Evolutionary conservation across 1,140 invertebrate genomes (phyloP).

Genomic region (Limonius californicus): DNA sequence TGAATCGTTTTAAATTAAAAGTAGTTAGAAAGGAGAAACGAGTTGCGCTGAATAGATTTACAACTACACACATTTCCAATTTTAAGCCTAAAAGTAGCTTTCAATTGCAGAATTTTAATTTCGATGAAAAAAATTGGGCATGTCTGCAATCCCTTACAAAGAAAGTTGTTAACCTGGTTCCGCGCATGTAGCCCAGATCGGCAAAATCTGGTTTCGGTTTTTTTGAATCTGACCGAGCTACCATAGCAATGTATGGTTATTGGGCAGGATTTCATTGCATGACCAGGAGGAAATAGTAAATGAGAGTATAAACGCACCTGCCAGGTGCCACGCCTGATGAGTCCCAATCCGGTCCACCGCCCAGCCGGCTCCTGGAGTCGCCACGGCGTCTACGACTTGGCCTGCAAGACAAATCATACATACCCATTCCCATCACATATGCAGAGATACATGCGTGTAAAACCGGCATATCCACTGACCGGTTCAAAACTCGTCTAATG

Average conservation of each 20-base stretch:
- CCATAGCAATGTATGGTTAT: neutral
- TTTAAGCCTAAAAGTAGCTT: no score
- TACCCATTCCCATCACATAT: neutral
- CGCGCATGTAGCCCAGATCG: no score
- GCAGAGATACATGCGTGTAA: neutral
- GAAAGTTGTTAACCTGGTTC: no score
- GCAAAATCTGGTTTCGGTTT: neutral
- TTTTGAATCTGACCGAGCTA: neutral
- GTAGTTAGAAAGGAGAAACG: no score
- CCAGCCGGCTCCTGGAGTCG: conserved; percentile 81
- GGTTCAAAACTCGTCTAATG: no score
- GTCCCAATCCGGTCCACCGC: conserved; percentile 71
- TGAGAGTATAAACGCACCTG: conserved; percentile 56
- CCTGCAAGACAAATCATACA: conserved; percentile 52
- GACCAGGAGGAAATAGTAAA: neutral
- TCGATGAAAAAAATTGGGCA: no score
- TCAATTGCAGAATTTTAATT: no score
- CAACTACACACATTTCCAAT: no score
- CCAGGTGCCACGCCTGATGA: conserved; percentile 83
- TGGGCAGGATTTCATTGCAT: neutral
- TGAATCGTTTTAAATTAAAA: no score
- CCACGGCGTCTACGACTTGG: conserved; percentile 79
- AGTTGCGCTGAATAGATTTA: no score
- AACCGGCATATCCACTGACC: neutral
- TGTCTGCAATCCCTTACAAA: no score